Base-by-base conservation (phyloP, 2,888 invertebrate genomes). In the Diadegma fenestrale region DNA sequence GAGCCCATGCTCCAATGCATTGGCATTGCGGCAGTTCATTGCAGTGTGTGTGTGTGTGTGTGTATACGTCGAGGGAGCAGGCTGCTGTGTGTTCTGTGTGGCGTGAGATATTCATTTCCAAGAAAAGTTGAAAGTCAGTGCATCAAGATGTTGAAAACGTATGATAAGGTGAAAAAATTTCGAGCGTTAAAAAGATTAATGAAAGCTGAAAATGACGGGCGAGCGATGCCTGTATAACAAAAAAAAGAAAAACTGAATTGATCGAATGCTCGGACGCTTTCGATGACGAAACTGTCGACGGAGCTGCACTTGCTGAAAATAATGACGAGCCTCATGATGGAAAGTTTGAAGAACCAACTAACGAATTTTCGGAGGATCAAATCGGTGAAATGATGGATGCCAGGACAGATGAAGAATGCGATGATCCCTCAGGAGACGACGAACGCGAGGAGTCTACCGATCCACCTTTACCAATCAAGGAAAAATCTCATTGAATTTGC, bases 401-500 rank as follows among this genome's bases (percentile, higher is more conserved):
- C 37, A 4, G 3, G n/a, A 17, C 51, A 10, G 64, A 64, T 64
- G n/a, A 64, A 22, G 19, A 58, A 22, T 58, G n/a, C 58, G 58
- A 58, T n/a, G 14, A 51, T 51, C 22, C 10, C 19, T 22, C 19
- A 58, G 8, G 10, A 58, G 8, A 22, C 8, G 12, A 8, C 64
- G 14, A 37, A 19, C 17, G 22, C 37, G 37, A 37, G 37, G 37
- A 37, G 37, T 37, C 37, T 37, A 37, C 37, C 37, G 37, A 37
- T 6, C 37, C 37, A 37, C 7, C 37, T 37, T 37, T 37, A 37
- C 37, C 64, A 30, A 51, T 48, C 5, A 45, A 51, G 19, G 69
- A 69, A 17, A 26, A 69, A 17, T n/a, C 7, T 69, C 10, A 48
- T 69, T 33, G 51, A 3, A 12, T n/a, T 69, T 14, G 69, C 69